Evolutionary conservation across 2,888 invertebrate genomes (phyloP), one percentile per base, ranked within the genome.

Genomic region (Lumbricus terrestris): DNA sequence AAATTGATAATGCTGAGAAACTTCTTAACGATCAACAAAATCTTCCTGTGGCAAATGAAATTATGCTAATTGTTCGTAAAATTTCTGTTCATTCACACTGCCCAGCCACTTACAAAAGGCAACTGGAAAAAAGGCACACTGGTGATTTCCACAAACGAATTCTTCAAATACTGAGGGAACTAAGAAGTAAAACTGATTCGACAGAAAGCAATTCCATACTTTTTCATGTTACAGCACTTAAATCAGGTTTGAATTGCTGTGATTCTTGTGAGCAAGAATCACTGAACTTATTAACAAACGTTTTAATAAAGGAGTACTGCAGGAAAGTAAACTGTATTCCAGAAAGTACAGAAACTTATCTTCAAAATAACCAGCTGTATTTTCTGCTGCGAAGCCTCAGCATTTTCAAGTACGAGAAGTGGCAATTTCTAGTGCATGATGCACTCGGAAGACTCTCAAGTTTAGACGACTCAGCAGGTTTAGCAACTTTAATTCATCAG

Each of bases 361-460:
- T n/a, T 83, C 83, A 83, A 83, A 83, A 83, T 83, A 83, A n/a
- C 35, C 83, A 83, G 35, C 33, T 83, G 33, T 83, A 83, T 35
- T 35, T 83, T 16, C 33, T 83, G 18, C 35, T 83, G 18, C 83
- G 35, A 83, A 33, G 35, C 34, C 5, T 83, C 83, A 33, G 83
- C 35, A 33, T 35, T 33, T 83, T 6, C 35, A 83, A 83, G 83
- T 34, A 83, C 34, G 83, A 83, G 15, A n/a, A 83, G 35, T 83
- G 83, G 34, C 33, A 35, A 35, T 83, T 33, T 35, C 20, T 35
- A 83, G 33, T 83, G 16, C 20, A 18, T 34, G 35, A 33, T 4
- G 34, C 5, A 34, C 34, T 83, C 1, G 6, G 35, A 33, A 16
- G 34, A 34, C 83, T 83, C 33, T 5, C 34, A 18, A 33, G 35